Conservation (phyloP, 2,888 invertebrate species). For the Craniophora ligustri region DNA sequence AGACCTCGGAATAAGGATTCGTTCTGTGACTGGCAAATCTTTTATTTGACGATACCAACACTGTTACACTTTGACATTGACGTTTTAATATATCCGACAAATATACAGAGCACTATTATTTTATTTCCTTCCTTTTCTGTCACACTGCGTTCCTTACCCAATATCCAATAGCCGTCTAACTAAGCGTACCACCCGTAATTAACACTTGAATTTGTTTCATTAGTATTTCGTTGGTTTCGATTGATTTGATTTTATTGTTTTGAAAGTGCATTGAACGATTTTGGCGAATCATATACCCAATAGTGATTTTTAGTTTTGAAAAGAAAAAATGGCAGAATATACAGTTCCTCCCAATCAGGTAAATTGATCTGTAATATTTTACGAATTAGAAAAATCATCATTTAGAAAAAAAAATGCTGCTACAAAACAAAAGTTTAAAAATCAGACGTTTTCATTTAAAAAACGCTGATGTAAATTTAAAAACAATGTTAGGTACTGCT, state of each 20-base stretch:
- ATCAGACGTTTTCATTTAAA: neutral
- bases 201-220: conserved; percentile 2
- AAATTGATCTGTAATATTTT: conserved; percentile 5
- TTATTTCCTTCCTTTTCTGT: conserved; percentile 18
- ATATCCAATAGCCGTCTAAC: no score
- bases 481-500: neutral
- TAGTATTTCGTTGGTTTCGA: conserved; percentile 21
- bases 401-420: neutral
- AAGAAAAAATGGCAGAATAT: conserved; percentile 55
- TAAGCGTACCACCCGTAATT: neutral
- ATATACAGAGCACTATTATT: neutral
- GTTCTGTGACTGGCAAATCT: no score
- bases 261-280: conserved; percentile 28
- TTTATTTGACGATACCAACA: neutral
- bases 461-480: neutral
- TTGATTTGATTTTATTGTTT: conserved; percentile 45
- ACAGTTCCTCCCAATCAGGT: conserved; percentile 63
- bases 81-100: conserved; percentile 9
- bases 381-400: no score
- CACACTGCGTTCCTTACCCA: neutral
- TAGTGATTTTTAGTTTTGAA: conserved; percentile 4
- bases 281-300: conserved; percentile 16
- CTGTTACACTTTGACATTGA: conserved; percentile 12
- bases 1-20: no score
- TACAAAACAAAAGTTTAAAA: neutral